Evolutionary conservation across 2,888 invertebrate species (phyloP).

Genomic region (Cataglyphis albicans): DNA sequence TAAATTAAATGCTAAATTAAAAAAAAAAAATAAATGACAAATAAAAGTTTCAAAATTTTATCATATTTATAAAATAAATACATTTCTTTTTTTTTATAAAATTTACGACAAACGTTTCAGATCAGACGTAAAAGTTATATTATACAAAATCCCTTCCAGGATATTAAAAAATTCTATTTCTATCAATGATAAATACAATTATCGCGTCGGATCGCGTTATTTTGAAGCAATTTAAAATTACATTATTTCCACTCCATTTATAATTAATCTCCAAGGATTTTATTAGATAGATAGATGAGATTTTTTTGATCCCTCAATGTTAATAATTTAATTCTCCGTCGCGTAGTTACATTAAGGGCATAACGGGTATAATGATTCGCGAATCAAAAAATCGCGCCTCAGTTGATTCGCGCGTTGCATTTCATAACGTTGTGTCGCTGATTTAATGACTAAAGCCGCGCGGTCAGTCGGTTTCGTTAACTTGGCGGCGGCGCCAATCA

Average conservation of each 20-base stretch:
- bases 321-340: constrained; percentile 47
- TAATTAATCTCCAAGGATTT: constrained; percentile 13
- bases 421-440: constrained; percentile 53
- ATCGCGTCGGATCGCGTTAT: background rate
- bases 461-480: constrained; percentile 67
- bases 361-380: constrained; percentile 28
- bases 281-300: background rate
- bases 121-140: background rate
- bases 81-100: background rate
- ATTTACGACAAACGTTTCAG: background rate
- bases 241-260: constrained; percentile 2
- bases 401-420: constrained; percentile 6
- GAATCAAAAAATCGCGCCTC: constrained; percentile 18
- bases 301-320: background rate
- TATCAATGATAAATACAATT: background rate
- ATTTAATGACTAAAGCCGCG: constrained; percentile 68
- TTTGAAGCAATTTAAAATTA: background rate
- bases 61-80: background rate
- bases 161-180: constrained; percentile 23
- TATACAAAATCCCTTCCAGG: background rate
- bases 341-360: constrained; percentile 11
- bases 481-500: constrained; percentile 59
- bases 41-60: background rate
- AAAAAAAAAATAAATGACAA: background rate
- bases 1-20: background rate